Conservation (phyloP, 2,888 invertebrate species). For the Rambutsinella grinnellia region DNA sequence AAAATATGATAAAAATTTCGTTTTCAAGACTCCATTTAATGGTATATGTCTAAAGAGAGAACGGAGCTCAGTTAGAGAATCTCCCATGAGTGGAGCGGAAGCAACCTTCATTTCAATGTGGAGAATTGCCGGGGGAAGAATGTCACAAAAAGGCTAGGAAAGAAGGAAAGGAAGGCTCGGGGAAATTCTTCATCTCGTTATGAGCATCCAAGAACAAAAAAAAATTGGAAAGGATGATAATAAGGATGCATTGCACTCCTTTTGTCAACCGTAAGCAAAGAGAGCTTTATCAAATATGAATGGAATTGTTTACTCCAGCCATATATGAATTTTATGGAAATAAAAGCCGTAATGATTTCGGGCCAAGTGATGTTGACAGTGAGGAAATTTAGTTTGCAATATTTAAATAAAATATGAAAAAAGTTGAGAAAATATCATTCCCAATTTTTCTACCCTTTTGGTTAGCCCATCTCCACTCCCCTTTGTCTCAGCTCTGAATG, state of each 20-base stretch:
- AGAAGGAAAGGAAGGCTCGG: background rate
- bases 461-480: no score
- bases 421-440: no score
- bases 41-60: background rate
- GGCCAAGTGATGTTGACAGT: no score
- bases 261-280: background rate
- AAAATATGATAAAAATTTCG: constrained; percentile 22
- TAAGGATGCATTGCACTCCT: background rate
- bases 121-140: constrained; percentile 44
- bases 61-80: constrained; percentile 16
- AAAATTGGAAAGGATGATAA: background rate
- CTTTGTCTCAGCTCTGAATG: no score
- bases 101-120: constrained; percentile 36
- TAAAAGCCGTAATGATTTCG: background rate
- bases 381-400: no score
- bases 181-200: background rate
- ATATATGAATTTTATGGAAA: background rate
- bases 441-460: no score
- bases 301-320: background rate
- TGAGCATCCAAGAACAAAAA: background rate
- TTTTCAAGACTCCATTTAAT: no score
- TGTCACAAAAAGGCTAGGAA: constrained; percentile 22
- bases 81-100: constrained; percentile 26
- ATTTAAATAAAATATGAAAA: no score
- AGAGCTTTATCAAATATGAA: background rate